Conservation (phyloP, 2,797 vertebrate species). For the Hipposideros larvatus region DNA sequence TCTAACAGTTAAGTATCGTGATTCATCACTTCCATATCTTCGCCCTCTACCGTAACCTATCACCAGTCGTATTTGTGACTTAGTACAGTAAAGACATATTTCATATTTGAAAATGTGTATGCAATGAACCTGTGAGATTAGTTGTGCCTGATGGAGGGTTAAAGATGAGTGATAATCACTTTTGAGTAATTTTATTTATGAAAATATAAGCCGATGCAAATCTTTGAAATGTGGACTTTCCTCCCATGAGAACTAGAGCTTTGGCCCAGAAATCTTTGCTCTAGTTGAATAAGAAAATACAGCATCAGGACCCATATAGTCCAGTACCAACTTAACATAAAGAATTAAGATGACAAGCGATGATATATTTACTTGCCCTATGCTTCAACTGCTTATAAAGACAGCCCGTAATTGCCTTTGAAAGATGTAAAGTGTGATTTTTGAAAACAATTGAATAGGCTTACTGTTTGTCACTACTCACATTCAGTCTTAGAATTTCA, state of each 20-base stretch:
- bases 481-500: not conserved
- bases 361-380: not conserved
- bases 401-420: conserved; percentile 23
- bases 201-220: not conserved
- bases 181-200: conserved; percentile 22
- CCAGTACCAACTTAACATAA: not conserved
- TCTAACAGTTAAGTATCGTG: too few relatives aligned
- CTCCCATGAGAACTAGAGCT: not conserved
- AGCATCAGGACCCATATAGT: not conserved
- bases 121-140: too few relatives aligned
- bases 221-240: not conserved
- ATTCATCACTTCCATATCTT: too few relatives aligned
- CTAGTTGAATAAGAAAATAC: not conserved
- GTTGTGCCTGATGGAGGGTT: too few relatives aligned
- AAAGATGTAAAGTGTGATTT: not conserved
- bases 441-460: not conserved
- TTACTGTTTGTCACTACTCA: not conserved
- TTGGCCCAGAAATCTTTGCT: not conserved
- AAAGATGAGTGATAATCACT: not conserved
- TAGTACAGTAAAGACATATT: too few relatives aligned
- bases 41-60: too few relatives aligned
- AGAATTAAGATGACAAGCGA: conserved; percentile 26
- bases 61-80: too few relatives aligned
- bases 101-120: too few relatives aligned
- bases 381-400: not conserved